Evolutionary conservation across 2,888 invertebrate genomes (phyloP).

Genomic region (Platycnemis pennipes): DNA sequence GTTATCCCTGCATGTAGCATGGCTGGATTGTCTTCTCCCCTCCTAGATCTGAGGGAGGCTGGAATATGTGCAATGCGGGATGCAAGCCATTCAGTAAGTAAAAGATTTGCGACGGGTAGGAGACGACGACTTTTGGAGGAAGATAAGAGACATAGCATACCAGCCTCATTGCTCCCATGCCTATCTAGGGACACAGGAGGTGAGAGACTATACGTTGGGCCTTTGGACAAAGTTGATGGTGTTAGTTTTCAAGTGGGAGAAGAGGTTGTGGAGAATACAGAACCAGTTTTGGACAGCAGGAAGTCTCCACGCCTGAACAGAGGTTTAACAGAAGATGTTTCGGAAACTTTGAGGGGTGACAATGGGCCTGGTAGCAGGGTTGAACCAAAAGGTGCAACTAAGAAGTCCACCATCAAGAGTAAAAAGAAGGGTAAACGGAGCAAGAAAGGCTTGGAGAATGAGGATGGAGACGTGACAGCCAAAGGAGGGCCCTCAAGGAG

Average conservation of each 20-base stretch:
- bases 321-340: not conserved
- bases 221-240: not conserved
- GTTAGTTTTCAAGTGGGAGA: not conserved
- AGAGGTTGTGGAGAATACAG: not conserved
- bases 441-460: constrained; percentile 20
- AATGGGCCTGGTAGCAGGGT: not conserved
- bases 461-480: not conserved
- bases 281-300: not conserved
- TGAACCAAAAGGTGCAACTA: not conserved
- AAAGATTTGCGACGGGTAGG: constrained; percentile 50
- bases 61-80: not conserved
- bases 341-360: not conserved
- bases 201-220: not conserved
- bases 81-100: not conserved
- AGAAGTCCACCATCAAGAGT: constrained; percentile 14
- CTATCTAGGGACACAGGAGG: constrained; percentile 18
- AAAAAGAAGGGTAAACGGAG: constrained; percentile 40
- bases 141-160: constrained; percentile 35
- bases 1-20: not conserved
- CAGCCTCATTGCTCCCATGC: constrained; percentile 37
- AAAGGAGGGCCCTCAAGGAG: not conserved
- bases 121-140: not conserved
- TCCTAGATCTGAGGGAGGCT: constrained; percentile 48
- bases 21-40: constrained; percentile 6
- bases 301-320: not conserved